Evolutionary conservation across 2,797 vertebrate genomes (phyloP).

Genomic region (Dryobates pubescens): DNA sequence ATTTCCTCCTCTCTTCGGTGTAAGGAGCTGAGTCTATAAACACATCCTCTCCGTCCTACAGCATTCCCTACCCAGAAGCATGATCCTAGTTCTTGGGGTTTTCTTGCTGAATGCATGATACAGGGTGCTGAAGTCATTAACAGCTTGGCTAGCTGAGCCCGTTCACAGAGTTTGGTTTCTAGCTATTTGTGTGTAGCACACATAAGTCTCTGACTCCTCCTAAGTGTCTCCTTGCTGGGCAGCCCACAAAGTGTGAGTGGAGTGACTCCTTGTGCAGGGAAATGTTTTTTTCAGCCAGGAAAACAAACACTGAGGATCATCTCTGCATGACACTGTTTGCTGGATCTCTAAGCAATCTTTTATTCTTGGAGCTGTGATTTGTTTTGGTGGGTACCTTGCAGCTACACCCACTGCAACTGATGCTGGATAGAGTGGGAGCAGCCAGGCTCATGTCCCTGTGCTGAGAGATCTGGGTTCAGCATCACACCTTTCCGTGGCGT

Average conservation of each 20-base stretch:
- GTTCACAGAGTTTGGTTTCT: not conserved
- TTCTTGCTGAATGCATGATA: not conserved
- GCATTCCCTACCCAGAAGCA: not conserved
- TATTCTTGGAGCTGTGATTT: not conserved
- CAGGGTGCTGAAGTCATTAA: not conserved
- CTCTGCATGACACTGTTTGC: not conserved
- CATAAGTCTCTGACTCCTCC: not conserved
- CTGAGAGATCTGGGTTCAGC: not conserved
- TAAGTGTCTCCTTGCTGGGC: not conserved
- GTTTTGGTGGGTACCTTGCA: not conserved
- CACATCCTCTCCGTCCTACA: not conserved
- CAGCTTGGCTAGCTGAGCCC: not conserved
- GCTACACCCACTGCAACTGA: not conserved
- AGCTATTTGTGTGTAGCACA: not conserved
- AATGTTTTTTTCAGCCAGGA: conserved; percentile 4
- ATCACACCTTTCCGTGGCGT: not conserved
- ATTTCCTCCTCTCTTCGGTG: not conserved
- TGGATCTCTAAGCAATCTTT: not conserved
- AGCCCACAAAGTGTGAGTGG: not conserved
- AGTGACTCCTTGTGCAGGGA: not conserved
- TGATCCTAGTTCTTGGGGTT: fast-evolving
- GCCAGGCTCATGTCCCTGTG: not conserved
- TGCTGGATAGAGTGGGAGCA: not conserved
- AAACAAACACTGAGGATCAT: not conserved
- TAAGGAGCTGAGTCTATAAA: not conserved